Base-by-base conservation (phyloP, 2,888 invertebrate species). In the Chorisops tibialis region DNA sequence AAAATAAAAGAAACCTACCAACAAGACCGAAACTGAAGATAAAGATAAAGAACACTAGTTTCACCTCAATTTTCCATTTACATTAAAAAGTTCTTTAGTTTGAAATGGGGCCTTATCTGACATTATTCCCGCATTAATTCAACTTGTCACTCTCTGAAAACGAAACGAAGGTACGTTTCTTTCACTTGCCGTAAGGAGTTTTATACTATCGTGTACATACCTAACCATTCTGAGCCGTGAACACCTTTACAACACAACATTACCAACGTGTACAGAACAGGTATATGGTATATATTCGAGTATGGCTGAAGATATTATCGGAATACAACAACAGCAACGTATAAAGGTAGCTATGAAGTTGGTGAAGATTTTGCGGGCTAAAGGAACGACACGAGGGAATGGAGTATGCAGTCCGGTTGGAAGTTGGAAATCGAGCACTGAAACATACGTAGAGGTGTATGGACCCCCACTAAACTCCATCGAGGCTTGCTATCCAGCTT, bases 71-170 rank as follows among this genome's bases (percentile, higher is more conserved):
- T 54, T 54, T 54, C 54, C 54, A 54, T 54, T 61, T 54, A 61
- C 61, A 61, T 48, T 54, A 61, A 48, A 61, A 35, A 61, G 21
- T 21, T 61, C 30, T 30, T 62, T 62, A 62, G 30, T 30, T 30
- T 9, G 30, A 30, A 30, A 30, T 9, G 3, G n/a, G n/a, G 30
- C 21, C 52, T 39, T 52, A 52, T 61, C 61, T 64, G 61, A 56
- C 58, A 51, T 61, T 22, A 30, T 58, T 52, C 41, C 54, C 48
- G 45, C 61, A 64, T 64, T 64, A 64, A 64, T 64, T 61, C 63
- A 58, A 58, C 45, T 52, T 64, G 63, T 64, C 63, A 64, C 54
- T 64, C n/a, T n/a, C 30, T 30, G 9, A 30, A 30, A 30, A 5
- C 9, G 30, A 30, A 30, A 30, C 30, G 30, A 30, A 30, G 30